Conservation (phyloP, 2,113 vertebrate genomes). For the Mystacornis crossleyi region DNA sequence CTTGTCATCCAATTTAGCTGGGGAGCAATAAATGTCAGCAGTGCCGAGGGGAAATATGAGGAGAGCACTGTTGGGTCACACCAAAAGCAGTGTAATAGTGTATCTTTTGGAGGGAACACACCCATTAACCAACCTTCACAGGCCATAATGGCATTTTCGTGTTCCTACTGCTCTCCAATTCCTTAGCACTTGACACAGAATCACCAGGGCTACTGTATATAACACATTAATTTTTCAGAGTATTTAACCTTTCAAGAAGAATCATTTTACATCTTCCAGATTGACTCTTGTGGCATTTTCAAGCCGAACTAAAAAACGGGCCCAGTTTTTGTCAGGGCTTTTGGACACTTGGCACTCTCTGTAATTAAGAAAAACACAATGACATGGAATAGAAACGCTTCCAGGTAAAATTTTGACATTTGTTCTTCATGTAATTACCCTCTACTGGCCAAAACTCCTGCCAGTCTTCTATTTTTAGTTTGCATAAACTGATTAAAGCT, state of each 20-base stretch:
- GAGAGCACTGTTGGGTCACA: neutral
- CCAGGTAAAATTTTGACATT: neutral
- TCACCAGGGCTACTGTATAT: neutral
- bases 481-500: neutral
- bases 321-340: neutral
- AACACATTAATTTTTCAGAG: neutral
- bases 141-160: neutral
- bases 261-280: neutral
- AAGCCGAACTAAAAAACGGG: neutral
- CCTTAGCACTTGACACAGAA: neutral
- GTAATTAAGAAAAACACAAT: neutral
- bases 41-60: neutral
- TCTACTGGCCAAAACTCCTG: neutral
- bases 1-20: neutral
- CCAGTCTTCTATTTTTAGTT: neutral
- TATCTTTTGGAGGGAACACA: neutral
- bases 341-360: neutral
- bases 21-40: constrained; percentile 17
- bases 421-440: neutral
- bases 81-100: neutral
- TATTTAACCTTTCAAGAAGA: neutral
- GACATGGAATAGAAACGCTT: neutral
- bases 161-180: neutral
- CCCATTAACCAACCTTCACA: neutral
- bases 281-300: neutral